Evolutionary conservation across 2,113 vertebrate species (phyloP), one percentile per base, ranked within the genome.

Genomic region (Anolis carolinensis): DNA sequence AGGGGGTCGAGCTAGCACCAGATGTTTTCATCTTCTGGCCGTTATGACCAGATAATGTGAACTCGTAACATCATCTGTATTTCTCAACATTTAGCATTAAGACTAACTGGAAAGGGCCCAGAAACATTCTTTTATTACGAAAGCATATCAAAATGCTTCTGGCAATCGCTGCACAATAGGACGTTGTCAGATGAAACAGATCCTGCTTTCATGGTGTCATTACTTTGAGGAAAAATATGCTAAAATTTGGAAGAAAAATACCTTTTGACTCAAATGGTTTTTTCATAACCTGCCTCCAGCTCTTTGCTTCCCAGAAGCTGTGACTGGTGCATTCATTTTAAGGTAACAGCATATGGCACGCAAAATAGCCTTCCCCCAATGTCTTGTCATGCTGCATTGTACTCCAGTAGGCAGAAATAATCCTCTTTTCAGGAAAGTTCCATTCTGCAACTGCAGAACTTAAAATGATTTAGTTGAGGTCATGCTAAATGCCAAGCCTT

Each of bases 181-280:
- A 76, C 50, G 55, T 87, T 91, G 63, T 89, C 89, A 89, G 90
- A 91, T 86, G 2, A 90, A 92, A 25, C 50, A 79, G 85, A 81
- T 30, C 23, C 59, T 83, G 67, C 14, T 68, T 82, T 87, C 1
- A 16, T 85, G 55, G 67, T 0, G 65, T 83, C 87, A 92, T 73
- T 82, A 20, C 2, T 79, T 86, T 78, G 84, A 16, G 4, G 39
- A 50, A 44, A n/a, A 84, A 76, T 59, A 16, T 88, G 59, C 86
- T 78, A 67, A 78, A 7, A 84, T 92, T 92, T 71, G 68, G 84
- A 50, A 23, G 86, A 86, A 62, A 20, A 82, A 0, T 16, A 0
- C 39, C 0, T 79, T 92, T 89, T 80, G 36, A 79, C 63, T 52
- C 74, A 89, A 89, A 84, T 63, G 13, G 52, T 75, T 83, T 44